Percentiles rank a stretch among this genome's conserved stretches.
Evolutionary conservation across 2,113 vertebrate species (phyloP).

Genomic region (Microtus richardsoni): DNA sequence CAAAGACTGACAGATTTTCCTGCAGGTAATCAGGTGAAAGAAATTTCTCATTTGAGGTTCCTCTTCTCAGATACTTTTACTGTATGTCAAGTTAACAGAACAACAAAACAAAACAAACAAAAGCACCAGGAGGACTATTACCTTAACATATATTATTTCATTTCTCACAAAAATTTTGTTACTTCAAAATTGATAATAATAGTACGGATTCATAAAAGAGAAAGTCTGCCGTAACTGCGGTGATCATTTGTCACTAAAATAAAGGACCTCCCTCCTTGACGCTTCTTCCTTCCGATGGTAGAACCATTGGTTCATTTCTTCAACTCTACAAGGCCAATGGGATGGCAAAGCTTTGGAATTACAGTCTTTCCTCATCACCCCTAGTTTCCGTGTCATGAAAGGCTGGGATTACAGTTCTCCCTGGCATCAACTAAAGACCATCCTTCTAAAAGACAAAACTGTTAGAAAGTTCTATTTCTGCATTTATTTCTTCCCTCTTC

Average conservation of each 20-base stretch:
- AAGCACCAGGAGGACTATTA: neutral
- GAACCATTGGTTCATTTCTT: neutral
- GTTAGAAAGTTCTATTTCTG: neutral
- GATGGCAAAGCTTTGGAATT: neutral
- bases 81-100: neutral
- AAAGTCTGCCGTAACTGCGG: neutral
- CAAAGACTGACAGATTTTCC: neutral
- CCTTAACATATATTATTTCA: neutral
- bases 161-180: neutral
- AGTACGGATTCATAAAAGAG: neutral
- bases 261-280: neutral
- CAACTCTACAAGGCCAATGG: neutral
- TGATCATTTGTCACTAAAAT: neutral
- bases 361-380: neutral
- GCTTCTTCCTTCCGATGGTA: neutral
- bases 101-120: neutral
- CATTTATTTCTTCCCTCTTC: neutral
- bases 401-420: neutral
- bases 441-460: neutral
- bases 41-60: neutral
- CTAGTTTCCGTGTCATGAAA: neutral
- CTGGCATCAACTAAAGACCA: neutral
- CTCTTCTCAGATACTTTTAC: neutral
- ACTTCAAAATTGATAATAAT: neutral
- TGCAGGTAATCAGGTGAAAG: neutral